Conservation (phyloP, 2,888 invertebrate genomes). For the Prenolepis imparis region DNA sequence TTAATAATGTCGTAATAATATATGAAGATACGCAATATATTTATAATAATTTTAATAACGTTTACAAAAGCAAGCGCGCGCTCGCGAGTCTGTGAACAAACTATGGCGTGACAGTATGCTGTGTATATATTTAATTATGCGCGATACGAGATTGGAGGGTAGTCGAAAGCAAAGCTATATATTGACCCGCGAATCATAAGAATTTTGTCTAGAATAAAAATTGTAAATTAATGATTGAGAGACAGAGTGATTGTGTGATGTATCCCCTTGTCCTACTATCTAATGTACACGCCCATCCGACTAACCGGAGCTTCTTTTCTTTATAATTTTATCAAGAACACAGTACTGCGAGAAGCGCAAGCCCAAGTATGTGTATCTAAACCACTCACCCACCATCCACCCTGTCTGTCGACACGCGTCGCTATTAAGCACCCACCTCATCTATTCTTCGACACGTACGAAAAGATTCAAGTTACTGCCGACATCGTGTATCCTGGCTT, state of each 20-base stretch:
- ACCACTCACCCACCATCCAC: conserved; percentile 20
- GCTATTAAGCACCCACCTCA: conserved; percentile 35
- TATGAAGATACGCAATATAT: conserved; percentile 84
- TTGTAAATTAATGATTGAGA: conserved; percentile 84
- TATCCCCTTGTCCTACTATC: conserved; percentile 70
- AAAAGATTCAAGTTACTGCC: conserved; percentile 38
- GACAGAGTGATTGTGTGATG: conserved; percentile 76
- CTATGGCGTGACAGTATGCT: conserved; percentile 77
- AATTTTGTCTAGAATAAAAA: conserved; percentile 86
- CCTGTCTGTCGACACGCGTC: conserved; percentile 5
- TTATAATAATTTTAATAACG: conserved; percentile 86
- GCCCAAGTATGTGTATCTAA: conserved; percentile 29
- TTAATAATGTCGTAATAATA: conserved; percentile 75
- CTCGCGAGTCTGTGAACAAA: conserved; percentile 73
- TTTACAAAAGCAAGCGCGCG: conserved; percentile 83
- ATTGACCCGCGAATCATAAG: conserved; percentile 83
- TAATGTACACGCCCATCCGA: conserved; percentile 64
- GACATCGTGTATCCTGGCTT: conserved; percentile 16
- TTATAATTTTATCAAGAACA: conserved; percentile 78
- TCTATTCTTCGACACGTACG: conserved; percentile 40
- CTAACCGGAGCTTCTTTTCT: conserved; percentile 80
- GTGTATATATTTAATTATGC: conserved; percentile 82
- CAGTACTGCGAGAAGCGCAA: conserved; percentile 75
- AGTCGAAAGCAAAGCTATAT: conserved; percentile 72
- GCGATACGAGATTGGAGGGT: conserved; percentile 59